phyloP scores from a whole-genome alignment of 2,797 vertebrate genomes.

The Peromyscus eremicus region DNA sequence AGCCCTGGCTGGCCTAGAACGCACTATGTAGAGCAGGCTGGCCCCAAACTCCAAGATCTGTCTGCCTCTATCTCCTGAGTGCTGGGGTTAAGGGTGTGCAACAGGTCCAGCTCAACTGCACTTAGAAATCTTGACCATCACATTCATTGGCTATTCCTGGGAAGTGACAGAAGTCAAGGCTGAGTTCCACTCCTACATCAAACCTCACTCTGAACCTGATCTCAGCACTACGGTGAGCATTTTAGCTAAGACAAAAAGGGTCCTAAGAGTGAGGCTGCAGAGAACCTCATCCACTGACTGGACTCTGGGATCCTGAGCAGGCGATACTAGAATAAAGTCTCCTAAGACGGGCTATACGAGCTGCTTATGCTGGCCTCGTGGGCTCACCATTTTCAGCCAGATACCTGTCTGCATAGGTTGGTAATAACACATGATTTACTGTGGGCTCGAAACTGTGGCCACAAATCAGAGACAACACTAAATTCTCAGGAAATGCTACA shows the following conservation, averaged over 20 bases:
- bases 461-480: background rate
- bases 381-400: rapidly evolving
- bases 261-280: background rate
- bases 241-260: background rate
- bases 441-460: background rate
- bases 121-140: background rate
- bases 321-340: background rate
- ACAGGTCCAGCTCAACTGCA: background rate
- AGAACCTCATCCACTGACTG: background rate
- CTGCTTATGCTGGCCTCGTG: rapidly evolving
- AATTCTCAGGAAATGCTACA: background rate
- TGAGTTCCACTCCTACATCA: background rate
- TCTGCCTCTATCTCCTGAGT: background rate
- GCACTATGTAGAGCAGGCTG: background rate
- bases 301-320: background rate
- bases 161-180: background rate
- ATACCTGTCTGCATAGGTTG: too few relatives aligned
- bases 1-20: background rate
- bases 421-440: background rate
- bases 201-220: background rate
- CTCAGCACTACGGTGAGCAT: background rate
- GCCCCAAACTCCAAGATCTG: background rate
- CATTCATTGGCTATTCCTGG: background rate
- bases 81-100: background rate
- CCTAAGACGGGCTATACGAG: background rate